phyloP scores from a whole-genome alignment of 2,113 vertebrate genomes.

The Sarotherodon lohbergeri region DNA sequence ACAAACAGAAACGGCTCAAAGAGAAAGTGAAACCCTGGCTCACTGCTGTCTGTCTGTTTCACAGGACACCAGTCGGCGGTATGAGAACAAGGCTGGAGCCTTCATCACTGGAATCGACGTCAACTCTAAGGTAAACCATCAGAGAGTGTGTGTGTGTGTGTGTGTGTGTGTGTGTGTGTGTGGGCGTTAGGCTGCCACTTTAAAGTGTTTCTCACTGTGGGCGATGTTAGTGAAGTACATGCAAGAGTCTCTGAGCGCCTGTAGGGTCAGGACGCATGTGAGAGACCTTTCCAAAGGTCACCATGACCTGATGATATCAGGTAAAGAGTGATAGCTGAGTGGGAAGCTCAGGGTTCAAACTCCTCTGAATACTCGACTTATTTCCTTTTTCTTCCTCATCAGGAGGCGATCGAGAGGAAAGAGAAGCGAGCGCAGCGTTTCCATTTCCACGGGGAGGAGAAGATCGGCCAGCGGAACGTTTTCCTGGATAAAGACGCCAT shows the following conservation, averaged over 20 bases:
- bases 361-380: background rate
- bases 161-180: background rate
- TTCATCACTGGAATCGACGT: slow-evolving; percentile 99
- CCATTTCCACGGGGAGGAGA: slow-evolving; percentile 86
- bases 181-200: background rate
- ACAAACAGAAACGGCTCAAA: background rate
- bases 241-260: background rate
- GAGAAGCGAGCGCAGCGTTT: slow-evolving; percentile 93
- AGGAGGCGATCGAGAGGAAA: slow-evolving; percentile 97
- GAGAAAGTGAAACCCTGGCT: background rate
- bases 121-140: slow-evolving; percentile 85
- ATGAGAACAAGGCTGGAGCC: slow-evolving; percentile 95
- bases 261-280: background rate
- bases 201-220: background rate
- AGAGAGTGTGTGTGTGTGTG: background rate
- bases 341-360: background rate
- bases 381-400: background rate
- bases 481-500: slow-evolving; percentile 85
- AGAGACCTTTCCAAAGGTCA: background rate
- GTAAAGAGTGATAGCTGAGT: background rate
- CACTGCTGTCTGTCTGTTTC: background rate
- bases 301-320: background rate
- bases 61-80: slow-evolving; percentile 89
- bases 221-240: background rate
- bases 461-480: slow-evolving; percentile 80